phyloP scores from a whole-genome alignment of 2,113 vertebrate genomes.

The Lycaon pictus region DNA sequence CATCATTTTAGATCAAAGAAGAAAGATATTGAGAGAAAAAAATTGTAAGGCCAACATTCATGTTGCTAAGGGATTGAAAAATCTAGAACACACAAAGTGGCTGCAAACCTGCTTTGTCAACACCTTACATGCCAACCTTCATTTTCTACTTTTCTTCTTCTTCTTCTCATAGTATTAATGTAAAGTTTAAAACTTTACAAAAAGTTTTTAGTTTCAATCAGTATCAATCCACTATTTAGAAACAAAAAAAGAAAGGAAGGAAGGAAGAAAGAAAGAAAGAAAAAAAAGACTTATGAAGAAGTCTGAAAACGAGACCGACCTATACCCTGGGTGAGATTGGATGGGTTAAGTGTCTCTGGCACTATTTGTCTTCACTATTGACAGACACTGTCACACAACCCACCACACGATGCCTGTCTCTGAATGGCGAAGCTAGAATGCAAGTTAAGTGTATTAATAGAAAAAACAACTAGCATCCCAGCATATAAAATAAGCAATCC shows the following conservation, averaged over 20 bases:
- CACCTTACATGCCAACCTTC: slow-evolving; percentile 88
- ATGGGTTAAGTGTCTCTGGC: slow-evolving; percentile 93
- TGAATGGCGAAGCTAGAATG: slow-evolving; percentile 94
- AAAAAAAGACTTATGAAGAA: slow-evolving; percentile 90
- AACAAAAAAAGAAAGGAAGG: slow-evolving; percentile 60
- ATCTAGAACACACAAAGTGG: slow-evolving; percentile 89
- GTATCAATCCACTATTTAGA: slow-evolving; percentile 90
- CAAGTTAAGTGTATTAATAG: slow-evolving; percentile 95
- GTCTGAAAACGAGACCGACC: slow-evolving; percentile 93
- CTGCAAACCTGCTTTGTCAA: slow-evolving; percentile 90
- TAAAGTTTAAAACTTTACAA: slow-evolving; percentile 88
- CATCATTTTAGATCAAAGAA: slow-evolving; percentile 79
- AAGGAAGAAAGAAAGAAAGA: slow-evolving; percentile 72
- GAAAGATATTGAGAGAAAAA: slow-evolving; percentile 70
- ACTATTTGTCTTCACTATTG: slow-evolving; percentile 95
- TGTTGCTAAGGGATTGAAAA: slow-evolving; percentile 79
- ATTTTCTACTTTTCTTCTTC: slow-evolving; percentile 86
- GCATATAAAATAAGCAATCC: slow-evolving; percentile 92
- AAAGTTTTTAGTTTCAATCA: slow-evolving; percentile 90
- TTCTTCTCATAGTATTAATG: slow-evolving; percentile 84
- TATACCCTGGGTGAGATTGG: slow-evolving; percentile 94
- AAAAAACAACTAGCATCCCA: slow-evolving; percentile 93
- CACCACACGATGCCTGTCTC: slow-evolving; percentile 93
- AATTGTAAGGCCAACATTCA: slow-evolving; percentile 70
- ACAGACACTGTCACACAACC: slow-evolving; percentile 94